These are phyloP conservation scores for Pangasianodon gigas DNA, from an alignment of 2,113 vertebrate species.

Conservation along the genomic window DNA sequence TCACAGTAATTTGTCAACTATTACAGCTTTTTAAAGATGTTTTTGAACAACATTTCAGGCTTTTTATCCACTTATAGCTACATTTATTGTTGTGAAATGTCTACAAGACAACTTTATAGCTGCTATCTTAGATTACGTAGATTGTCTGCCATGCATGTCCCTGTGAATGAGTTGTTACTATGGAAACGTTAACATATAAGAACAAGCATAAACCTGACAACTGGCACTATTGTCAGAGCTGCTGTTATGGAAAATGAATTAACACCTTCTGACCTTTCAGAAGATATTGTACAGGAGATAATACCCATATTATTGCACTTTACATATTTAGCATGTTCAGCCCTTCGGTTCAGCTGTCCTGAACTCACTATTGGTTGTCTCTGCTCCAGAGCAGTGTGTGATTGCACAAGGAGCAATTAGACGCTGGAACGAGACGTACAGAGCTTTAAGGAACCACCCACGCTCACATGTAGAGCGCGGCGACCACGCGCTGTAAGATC, in stretches of 20 bases:
- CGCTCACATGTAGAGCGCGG: background rate
- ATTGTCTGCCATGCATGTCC: background rate
- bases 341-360: background rate
- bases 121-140: background rate
- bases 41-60: background rate
- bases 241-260: background rate
- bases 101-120: background rate
- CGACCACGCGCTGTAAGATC: conserved; percentile 42
- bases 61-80: background rate
- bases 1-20: background rate
- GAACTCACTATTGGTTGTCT: conserved; percentile 24
- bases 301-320: background rate
- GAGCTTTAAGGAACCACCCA: conserved; percentile 18
- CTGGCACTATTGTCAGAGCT: background rate
- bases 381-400: background rate
- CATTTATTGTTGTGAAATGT: background rate
- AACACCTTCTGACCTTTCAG: background rate
- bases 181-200: background rate
- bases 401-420: conserved; percentile 22
- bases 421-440: background rate
- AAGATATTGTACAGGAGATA: background rate
- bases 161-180: background rate
- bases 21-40: background rate
- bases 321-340: conserved; percentile 23
- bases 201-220: background rate